Evolutionary conservation across 1,140 invertebrate genomes (phyloP).

Genomic region (Drosophila mojavensis): DNA sequence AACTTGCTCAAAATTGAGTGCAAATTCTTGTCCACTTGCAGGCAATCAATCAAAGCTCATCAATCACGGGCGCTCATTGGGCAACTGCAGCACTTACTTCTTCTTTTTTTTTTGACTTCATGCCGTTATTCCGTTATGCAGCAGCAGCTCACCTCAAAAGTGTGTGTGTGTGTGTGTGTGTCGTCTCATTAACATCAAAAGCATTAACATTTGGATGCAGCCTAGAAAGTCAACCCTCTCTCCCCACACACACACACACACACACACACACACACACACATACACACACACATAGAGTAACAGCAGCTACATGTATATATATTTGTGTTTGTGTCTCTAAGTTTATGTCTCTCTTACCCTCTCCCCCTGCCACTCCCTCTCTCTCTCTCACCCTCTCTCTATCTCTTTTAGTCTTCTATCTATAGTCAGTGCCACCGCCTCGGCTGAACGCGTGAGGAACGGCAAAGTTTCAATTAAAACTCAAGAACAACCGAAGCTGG

Average conservation of each 20-base stretch:
- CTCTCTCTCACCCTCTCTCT: neutral
- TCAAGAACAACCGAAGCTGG: conserved; percentile 45
- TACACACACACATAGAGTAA: conserved; percentile 10
- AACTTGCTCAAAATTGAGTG: conserved; percentile 21
- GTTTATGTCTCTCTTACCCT: neutral
- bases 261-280: neutral
- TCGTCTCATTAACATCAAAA: conserved; percentile 47
- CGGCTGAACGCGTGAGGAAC: conserved; percentile 58
- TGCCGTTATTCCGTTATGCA: neutral
- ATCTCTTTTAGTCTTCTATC: conserved; percentile 11
- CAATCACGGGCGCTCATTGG: conserved; percentile 20
- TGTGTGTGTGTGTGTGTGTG: neutral
- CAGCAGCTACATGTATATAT: neutral
- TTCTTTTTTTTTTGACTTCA: neutral
- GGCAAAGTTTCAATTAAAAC: conserved; percentile 68
- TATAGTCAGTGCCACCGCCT: conserved; percentile 20
- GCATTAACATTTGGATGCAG: conserved; percentile 37
- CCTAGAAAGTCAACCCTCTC: conserved; percentile 33
- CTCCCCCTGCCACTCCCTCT: neutral
- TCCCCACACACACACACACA: neutral
- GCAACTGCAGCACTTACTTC: conserved; percentile 2
- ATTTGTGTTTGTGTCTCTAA: conserved; percentile 7
- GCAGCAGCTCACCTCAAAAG: neutral
- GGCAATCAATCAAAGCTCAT: conserved; percentile 30
- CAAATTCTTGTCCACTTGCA: conserved; percentile 21